Evolutionary conservation across 2,888 invertebrate species (phyloP).

Genomic region (Globia sparganii): DNA sequence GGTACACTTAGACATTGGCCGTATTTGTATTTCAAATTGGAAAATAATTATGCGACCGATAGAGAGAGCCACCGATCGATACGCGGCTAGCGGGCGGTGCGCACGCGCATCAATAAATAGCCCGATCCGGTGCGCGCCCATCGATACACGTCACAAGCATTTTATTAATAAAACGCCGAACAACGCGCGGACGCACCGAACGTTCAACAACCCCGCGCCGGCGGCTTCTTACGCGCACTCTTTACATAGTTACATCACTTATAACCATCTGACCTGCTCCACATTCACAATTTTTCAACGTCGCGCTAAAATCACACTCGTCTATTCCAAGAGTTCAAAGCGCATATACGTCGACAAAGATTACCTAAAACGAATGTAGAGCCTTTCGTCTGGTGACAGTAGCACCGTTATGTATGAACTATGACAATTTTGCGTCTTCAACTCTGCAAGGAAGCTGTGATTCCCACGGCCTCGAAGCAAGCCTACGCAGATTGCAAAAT

Average conservation of each 20-base stretch:
- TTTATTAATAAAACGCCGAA: conserved; percentile 89
- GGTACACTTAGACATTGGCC: conserved; percentile 60
- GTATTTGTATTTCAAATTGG: conserved; percentile 62
- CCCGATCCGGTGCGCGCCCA: conserved; percentile 81
- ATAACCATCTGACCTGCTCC: conserved; percentile 71
- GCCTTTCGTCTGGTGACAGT: conserved; percentile 66
- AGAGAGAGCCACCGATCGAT: conserved; percentile 76
- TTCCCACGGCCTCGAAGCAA: conserved; percentile 85
- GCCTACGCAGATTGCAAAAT: conserved; percentile 77
- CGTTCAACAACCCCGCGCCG: conserved; percentile 87
- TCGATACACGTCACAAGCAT: conserved; percentile 87
- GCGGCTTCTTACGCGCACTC: conserved; percentile 76
- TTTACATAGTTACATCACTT: conserved; percentile 79
- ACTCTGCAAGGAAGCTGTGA: conserved; percentile 72
- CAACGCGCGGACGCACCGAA: conserved; percentile 78
- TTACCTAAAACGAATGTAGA: conserved; percentile 63
- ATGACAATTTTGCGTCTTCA: conserved; percentile 71
- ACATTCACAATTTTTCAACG: conserved; percentile 69
- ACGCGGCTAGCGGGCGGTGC: conserved; percentile 72
- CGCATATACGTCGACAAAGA: conserved; percentile 24
- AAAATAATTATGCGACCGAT: conserved; percentile 65
- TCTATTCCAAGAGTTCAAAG: conserved; percentile 41
- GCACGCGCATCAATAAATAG: conserved; percentile 88
- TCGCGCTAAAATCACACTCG: conserved; percentile 52
- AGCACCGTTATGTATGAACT: conserved; percentile 81